Evolutionary conservation across 2,797 vertebrate genomes (phyloP), one percentile per base, ranked within the genome.

Genomic region (Lepilemur septentrionalis): DNA sequence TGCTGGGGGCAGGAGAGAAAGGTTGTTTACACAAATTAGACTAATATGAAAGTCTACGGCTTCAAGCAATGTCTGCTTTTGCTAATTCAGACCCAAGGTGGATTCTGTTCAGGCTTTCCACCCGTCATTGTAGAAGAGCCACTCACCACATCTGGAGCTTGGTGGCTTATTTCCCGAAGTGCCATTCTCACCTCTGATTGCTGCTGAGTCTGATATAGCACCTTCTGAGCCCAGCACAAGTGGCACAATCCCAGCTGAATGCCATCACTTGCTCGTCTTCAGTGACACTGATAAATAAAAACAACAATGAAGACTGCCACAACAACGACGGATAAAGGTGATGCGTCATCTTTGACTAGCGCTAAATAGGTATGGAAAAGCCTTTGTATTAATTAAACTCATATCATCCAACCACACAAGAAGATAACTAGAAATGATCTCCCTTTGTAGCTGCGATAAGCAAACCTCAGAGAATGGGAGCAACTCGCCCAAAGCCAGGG

Each of bases 281-380:
- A 32, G 4, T 38, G 15, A 75, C 28, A 65, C 73, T 23, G 30
- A 41, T 41, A 55, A 43, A 17, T 38, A 35, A 18, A 15, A 52
- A 88, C 38, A 25, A 12, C 35, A 52, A 65, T 48, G 23, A 30
- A 35, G 73, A 59, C 57, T n/a, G 32, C 2, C 70, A 35, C 30
- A 72, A 35, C 20, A 48, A 7, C 11, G 52, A 22, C 0, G 2
- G 46, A 22, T 0, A 4, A n/a, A 0, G 28, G 23, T 17, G 4
- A n/a, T 11, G 35, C 13, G 3, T 91, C 63, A 13, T 72, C 80
- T 89, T 65, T 91, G 69, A 89, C 13, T 25, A 32, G 84, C 14
- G n/a, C 14, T 41, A 32, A 92, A 28, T 13, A 94, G 20, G 9
- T 84, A 55, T 48, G n/a, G 59, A 55, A 73, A 46, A 67, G 3